Percentiles rank a stretch among this genome's conserved stretches.
Evolutionary conservation across 92 coral and sea anemone species (phyloP).

Genomic region (Porites evermanni): DNA sequence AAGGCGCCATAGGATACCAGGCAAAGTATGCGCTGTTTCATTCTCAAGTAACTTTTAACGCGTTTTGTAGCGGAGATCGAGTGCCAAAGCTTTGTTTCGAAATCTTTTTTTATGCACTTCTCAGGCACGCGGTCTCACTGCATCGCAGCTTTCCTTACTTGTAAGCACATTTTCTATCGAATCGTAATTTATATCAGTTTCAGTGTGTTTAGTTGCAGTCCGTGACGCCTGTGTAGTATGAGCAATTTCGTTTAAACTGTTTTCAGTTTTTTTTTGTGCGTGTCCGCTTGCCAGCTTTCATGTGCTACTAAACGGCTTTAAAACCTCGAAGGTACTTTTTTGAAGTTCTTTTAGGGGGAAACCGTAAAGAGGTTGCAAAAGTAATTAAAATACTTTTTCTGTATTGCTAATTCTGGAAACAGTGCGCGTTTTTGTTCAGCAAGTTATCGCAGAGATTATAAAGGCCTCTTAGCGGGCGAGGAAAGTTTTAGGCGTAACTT

Average conservation of each 20-base stretch:
- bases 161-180: neutral
- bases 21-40: constrained; percentile 91
- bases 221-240: too few species aligned
- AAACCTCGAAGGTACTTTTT: too few species aligned
- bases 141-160: neutral
- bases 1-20: constrained; percentile 83
- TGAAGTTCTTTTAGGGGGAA: too few species aligned
- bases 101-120: neutral
- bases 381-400: too few species aligned
- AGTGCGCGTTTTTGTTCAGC: too few species aligned
- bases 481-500: neutral
- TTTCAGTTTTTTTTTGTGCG: neutral
- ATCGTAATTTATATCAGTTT: neutral
- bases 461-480: too few species aligned
- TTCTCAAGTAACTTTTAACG: constrained; percentile 5
- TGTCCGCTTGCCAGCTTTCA: neutral
- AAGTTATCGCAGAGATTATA: too few species aligned
- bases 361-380: too few species aligned
- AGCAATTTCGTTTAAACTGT: neutral
- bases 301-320: neutral
- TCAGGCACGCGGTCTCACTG: constrained; percentile 32
- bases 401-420: too few species aligned
- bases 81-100: neutral
- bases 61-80: constrained; percentile 14
- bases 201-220: neutral